Evolutionary conservation across 2,113 vertebrate species (phyloP).

Genomic region (Choloepus hoffmanni): DNA sequence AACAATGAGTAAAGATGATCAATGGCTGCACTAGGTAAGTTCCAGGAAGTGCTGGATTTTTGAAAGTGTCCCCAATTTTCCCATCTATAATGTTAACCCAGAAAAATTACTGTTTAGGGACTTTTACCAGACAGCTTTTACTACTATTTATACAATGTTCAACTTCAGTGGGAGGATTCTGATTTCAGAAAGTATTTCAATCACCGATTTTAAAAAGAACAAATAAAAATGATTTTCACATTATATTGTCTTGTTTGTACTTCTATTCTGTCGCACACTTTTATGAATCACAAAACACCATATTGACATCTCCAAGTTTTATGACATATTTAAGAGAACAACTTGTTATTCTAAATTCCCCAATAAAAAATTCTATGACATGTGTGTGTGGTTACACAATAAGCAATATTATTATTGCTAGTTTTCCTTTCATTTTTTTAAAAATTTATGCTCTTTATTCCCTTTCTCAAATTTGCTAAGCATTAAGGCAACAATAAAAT

Average conservation of each 20-base stretch:
- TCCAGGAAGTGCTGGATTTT: background rate
- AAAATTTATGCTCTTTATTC: background rate
- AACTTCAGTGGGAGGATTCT: slow-evolving; percentile 52
- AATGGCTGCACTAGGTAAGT: background rate
- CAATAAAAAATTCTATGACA: background rate
- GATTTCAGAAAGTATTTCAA: slow-evolving; percentile 62
- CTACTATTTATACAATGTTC: background rate
- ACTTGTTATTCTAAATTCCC: slow-evolving; percentile 36
- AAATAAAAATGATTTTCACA: slow-evolving; percentile 63
- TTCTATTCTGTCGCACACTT: slow-evolving; percentile 21
- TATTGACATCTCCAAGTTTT: slow-evolving; percentile 26
- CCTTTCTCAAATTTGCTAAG: slow-evolving; percentile 33
- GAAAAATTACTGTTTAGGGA: slow-evolving; percentile 54
- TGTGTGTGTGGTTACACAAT: background rate
- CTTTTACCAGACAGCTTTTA: slow-evolving; percentile 44
- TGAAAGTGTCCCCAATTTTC: slow-evolving; percentile 12
- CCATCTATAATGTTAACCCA: slow-evolving; percentile 13
- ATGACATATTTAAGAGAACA: slow-evolving; percentile 52
- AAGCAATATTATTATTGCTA: slow-evolving; percentile 42
- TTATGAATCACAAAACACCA: slow-evolving; percentile 28
- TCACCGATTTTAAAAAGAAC: slow-evolving; percentile 64
- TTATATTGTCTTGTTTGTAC: slow-evolving; percentile 55
- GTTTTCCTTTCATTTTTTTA: slow-evolving; percentile 12
- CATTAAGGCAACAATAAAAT: slow-evolving; percentile 32
- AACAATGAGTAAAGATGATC: background rate